Evolutionary conservation across 35 echinoderm and acorn worm genomes (phyloP), one percentile per base, ranked within the genome.

Genomic region (Apostichopus californicus): DNA sequence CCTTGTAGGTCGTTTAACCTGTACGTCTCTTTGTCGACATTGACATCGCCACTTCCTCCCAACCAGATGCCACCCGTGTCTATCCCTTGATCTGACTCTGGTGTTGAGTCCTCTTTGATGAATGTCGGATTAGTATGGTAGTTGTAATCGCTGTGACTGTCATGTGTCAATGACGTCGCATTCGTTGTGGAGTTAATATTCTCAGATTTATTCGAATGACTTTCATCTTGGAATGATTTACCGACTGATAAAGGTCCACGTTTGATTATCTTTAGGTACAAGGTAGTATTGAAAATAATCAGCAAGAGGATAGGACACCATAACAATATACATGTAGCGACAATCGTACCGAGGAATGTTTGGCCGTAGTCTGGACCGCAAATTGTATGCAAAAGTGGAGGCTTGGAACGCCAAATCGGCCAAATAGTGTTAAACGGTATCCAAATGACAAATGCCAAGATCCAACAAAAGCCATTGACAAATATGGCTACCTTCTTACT

Each of bases 371-470:
- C 81, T 11, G 81, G 81, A 9, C 9, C 15, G 55, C 81, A 85
- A 23, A 59, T 55, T 58, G 81, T 9, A 10, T 85, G 81, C 55
- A 85, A 3, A 5, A 85, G 55, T 3, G 57, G 15, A 22, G 54
- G 9, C 5, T 59, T 56, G n/a, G 55, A 8, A 25, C 24, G 55
- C 81, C 81, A 73, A 28, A 89, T 89, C 5, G 86, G 86, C 68
- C 86, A 68, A 60, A 89, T 54, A 1, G 68, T 89, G 10, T 89
- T 73, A 14, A 73, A 89, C 1, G 86, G 60, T 8, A 89, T 89
- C 86, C 86, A 89, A 72, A 89, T 68, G 28, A 0, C 25, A 34
- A 89, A 89, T 0, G 61, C 68, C 14, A 89, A 5, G 1, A 89
- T 28, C 86, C 86, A 89, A 26, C 60, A 72, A 5, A 72, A 5